These are phyloP conservation scores for Falco rusticolus DNA, from an alignment of 2,797 vertebrate species.

Conservation along the genomic window DNA sequence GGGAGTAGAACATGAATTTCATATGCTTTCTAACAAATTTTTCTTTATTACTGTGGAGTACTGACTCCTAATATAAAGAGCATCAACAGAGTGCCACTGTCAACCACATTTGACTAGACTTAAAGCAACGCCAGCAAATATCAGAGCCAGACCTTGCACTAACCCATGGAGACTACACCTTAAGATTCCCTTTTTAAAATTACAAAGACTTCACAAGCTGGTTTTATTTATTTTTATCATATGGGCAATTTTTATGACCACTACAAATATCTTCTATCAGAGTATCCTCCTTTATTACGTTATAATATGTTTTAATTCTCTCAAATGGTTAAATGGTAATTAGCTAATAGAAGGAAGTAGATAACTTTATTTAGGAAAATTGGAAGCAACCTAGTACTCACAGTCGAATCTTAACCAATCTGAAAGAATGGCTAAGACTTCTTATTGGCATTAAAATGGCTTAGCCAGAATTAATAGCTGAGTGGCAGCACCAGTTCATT, in stretches of 20 bases:
- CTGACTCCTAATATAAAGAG: not conserved
- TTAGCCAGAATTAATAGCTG: constrained; percentile 33
- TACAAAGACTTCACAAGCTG: not conserved
- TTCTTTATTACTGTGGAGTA: not conserved
- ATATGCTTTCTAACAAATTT: not conserved
- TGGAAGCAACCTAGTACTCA: constrained; percentile 38
- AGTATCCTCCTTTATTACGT: not conserved
- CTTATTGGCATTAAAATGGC: constrained; percentile 60
- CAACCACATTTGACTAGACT: not conserved
- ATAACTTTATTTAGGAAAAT: constrained; percentile 56
- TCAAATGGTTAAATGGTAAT: not conserved
- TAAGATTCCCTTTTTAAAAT: not conserved
- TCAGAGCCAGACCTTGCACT: not conserved
- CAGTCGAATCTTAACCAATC: constrained; percentile 22
- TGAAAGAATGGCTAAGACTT: not conserved
- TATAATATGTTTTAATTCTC: not conserved
- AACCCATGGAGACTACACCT: not conserved
- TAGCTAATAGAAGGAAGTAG: not conserved
- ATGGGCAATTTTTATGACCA: not conserved
- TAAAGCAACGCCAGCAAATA: not conserved
- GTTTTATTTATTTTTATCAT: not conserved
- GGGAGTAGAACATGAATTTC: not conserved
- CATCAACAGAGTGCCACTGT: not conserved
- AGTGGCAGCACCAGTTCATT: not conserved
- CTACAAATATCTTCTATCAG: not conserved